Evolutionary conservation across 2,797 vertebrate genomes (phyloP), one percentile per base, ranked within the genome.

Genomic region (Enteromius anoplus): DNA sequence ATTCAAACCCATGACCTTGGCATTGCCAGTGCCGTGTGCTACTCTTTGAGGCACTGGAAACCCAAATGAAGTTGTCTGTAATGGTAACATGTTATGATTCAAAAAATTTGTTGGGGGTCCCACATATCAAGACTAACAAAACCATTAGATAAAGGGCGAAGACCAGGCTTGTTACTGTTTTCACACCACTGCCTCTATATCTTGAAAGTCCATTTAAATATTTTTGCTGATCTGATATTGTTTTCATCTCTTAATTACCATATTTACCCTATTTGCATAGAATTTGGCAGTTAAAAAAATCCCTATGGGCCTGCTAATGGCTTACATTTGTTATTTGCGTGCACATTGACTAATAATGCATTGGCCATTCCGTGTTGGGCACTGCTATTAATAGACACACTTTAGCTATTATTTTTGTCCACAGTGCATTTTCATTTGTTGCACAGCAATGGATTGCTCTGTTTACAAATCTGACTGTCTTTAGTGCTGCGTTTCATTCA

Each of bases 391-490:
- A 81, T 73, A 81, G 70, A 64, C 60, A 34, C 45, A 64, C 70
- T 65, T 49, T 65, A 71, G 23, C 17, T 40, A 58, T 70, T 60
- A 15, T 80, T 71, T 60, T 45, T 26, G 69, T 75, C 70, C 45
- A 73, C 58, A 40, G 53, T 81, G 70, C 58, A 29, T 68, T 82
- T 82, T 75, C 70, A 53, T 53, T 23, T 81, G 80, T 82, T 45
- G 34, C 26, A 23, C 23, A 66, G 23, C 55, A 19, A 75, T 55
- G 72, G 47, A 82, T 82, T 40, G 45, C 45, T 75, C 32, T 9
- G 53, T 82, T 82, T 72, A 69, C 79, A 64, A 29, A 58, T 62
- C 29, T 49, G 40, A 72, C 79, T 47, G 26, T 81, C 12, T 62
- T 60, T 70, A 80, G 32, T 69, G 15, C 64, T 69, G 65, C 1